These are phyloP conservation scores for Melanocharis versteri DNA, from an alignment of 2,113 vertebrate genomes.

Conservation along the genomic window DNA sequence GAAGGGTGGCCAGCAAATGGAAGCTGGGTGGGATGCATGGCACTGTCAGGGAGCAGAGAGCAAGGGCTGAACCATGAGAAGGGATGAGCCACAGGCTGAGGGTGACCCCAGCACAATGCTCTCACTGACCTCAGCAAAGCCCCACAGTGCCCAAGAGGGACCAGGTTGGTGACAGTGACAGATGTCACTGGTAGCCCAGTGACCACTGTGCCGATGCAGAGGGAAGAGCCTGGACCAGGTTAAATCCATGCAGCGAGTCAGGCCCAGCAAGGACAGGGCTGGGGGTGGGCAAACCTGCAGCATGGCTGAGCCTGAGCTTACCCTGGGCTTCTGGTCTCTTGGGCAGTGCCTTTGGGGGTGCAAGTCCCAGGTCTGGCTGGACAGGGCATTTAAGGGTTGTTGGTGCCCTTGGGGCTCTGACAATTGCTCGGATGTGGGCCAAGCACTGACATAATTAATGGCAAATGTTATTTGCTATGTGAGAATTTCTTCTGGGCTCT, in stretches of 20 bases:
- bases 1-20: background rate
- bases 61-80: background rate
- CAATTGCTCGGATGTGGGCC: background rate
- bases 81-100: background rate
- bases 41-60: background rate
- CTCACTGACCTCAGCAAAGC: background rate
- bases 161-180: background rate
- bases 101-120: background rate
- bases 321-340: background rate
- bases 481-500: background rate
- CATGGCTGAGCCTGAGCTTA: background rate
- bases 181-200: background rate
- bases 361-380: background rate
- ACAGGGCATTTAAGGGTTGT: background rate
- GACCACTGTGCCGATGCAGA: background rate
- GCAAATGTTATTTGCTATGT: background rate
- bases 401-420: background rate
- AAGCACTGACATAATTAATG: background rate
- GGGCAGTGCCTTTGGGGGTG: background rate
- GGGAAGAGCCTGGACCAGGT: background rate
- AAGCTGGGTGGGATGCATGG: background rate
- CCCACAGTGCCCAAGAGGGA: background rate
- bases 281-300: rapidly evolving
- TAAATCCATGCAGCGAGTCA: background rate
- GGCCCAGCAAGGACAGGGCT: background rate